Percentiles rank a stretch among this genome's conserved stretches.
These are phyloP conservation scores for Cladorhizidae sp. DNA, from an alignment of 37 sponge, comb jelly and placozoan species.

Conservation along the genomic window DNA sequence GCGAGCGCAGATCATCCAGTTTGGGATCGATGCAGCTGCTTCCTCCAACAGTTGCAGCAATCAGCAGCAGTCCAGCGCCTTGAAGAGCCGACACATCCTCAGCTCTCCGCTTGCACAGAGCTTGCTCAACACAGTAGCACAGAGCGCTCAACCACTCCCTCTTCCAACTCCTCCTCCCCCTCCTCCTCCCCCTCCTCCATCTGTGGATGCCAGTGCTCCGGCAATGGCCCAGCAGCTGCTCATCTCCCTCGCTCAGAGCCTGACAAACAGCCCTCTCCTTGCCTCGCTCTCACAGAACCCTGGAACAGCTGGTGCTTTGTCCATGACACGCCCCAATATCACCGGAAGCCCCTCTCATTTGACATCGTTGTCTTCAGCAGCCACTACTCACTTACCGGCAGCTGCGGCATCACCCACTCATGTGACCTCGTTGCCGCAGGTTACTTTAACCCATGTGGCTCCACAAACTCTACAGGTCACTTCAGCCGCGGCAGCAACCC, in stretches of 20 bases:
- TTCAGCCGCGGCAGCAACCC: background rate
- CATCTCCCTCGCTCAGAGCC: constrained; percentile 63
- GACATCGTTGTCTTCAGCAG: background rate
- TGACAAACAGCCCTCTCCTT: constrained; percentile 53
- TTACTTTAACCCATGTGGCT: background rate
- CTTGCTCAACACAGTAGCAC: constrained; percentile 30
- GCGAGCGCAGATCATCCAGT: constrained; percentile 76
- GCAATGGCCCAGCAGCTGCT: constrained; percentile 57
- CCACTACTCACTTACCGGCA: background rate
- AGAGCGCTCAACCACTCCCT: background rate
- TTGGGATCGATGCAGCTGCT: constrained; percentile 68
- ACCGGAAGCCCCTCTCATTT: constrained; percentile 13
- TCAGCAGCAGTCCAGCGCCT: no score
- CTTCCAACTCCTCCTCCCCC: background rate
- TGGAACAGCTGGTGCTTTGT: background rate
- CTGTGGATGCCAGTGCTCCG: background rate
- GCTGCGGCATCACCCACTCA: background rate
- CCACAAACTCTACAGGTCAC: background rate
- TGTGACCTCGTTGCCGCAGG: background rate
- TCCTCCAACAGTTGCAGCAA: background rate
- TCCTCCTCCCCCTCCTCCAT: constrained; percentile 12
- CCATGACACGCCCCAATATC: background rate
- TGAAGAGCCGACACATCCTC: constrained; percentile 18
- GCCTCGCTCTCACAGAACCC: constrained; percentile 45
- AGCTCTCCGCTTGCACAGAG: constrained; percentile 49